A percentile compares a stretch with the other conserved stretches of the same genome.
Conservation (phyloP, 2,113 vertebrate genomes). For the Muntiacus muntjak region DNA sequence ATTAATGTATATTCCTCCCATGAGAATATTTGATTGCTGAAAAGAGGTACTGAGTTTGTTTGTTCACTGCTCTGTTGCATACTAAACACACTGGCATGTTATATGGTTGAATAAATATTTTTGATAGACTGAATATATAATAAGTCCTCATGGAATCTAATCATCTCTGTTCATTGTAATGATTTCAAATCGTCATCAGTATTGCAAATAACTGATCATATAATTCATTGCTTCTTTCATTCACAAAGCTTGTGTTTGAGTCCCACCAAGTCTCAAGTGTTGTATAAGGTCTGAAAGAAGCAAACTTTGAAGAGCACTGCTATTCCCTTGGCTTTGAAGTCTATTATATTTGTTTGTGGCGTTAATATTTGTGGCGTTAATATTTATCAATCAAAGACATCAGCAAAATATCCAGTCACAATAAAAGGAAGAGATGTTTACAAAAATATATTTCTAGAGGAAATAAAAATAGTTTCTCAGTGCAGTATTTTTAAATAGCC, state of each 20-base stretch:
- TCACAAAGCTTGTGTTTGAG: not conserved
- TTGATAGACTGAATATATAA: not conserved
- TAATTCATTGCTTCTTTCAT: not conserved
- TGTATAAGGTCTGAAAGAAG: not conserved
- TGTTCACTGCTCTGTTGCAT: not conserved
- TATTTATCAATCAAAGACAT: not conserved
- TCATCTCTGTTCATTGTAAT: not conserved
- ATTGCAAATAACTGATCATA: not conserved
- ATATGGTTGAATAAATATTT: conserved; percentile 10
- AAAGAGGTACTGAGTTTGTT: not conserved
- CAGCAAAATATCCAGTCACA: not conserved
- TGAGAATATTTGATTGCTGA: not conserved
- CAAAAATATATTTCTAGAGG: not conserved
- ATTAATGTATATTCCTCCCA: not conserved
- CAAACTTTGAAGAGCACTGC: not conserved
- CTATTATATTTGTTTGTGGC: not conserved
- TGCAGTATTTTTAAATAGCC: not conserved
- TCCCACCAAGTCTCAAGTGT: not conserved
- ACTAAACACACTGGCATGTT: not conserved
- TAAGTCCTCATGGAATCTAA: not conserved
- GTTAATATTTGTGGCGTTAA: not conserved
- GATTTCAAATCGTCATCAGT: not conserved
- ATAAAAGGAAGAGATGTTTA: not conserved
- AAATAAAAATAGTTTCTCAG: not conserved
- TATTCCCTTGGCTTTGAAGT: not conserved